Evolutionary conservation across 1,140 invertebrate genomes (phyloP).

Genomic region (Drosophila insularis): DNA sequence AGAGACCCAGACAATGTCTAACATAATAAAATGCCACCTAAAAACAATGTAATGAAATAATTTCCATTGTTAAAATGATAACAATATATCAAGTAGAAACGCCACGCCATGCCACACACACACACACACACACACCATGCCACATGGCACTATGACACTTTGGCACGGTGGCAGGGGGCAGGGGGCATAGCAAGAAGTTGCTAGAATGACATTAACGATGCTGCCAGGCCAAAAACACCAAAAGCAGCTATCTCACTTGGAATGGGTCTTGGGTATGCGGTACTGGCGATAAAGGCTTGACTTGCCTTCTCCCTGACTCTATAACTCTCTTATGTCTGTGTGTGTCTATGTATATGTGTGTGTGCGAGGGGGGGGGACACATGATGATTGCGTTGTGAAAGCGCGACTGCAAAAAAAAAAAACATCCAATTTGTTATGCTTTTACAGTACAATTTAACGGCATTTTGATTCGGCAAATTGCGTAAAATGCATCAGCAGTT

Average conservation of each 20-base stretch:
- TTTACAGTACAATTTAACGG: conserved; percentile 67
- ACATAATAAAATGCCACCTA: conserved; percentile 61
- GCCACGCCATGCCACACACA: conserved; percentile 13
- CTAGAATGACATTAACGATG: conserved; percentile 49
- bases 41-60: conserved; percentile 80
- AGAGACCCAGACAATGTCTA: conserved; percentile 36
- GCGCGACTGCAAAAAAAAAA: conserved; percentile 35
- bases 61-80: conserved; percentile 78
- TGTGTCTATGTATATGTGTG: background rate
- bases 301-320: background rate
- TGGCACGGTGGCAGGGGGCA: background rate
- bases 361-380: conserved; percentile 47
- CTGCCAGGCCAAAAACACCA: conserved; percentile 37
- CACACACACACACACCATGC: background rate
- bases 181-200: conserved; percentile 13
- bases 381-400: conserved; percentile 44
- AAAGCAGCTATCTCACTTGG: conserved; percentile 45
- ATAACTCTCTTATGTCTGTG: background rate
- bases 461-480: conserved; percentile 66
- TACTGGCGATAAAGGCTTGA: conserved; percentile 6
- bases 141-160: background rate
- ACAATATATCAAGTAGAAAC: conserved; percentile 78
- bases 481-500: conserved; percentile 41
- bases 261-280: conserved; percentile 14
- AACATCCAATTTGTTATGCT: conserved; percentile 66